A percentile compares a stretch with the other conserved stretches of the same genome.
phyloP scores from a whole-genome alignment of 2,113 vertebrate genomes.

The Pterocles orientalis region DNA sequence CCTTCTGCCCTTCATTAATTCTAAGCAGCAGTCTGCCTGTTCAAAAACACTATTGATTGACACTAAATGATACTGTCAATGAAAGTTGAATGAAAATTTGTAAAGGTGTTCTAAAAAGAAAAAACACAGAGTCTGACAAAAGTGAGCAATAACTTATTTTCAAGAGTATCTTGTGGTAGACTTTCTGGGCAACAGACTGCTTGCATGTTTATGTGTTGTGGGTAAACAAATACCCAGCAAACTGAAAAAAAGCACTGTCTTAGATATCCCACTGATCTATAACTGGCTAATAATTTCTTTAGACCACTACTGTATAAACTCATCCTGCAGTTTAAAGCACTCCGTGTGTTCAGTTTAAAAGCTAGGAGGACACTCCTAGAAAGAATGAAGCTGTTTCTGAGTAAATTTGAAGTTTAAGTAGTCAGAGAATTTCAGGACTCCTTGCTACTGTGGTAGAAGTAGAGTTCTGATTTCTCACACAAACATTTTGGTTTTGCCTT shows the following conservation, averaged over 20 bases:
- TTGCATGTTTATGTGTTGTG: background rate
- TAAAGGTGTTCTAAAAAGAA: background rate
- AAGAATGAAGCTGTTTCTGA: background rate
- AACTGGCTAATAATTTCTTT: background rate
- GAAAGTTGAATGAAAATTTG: background rate
- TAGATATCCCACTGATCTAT: background rate
- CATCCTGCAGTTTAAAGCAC: background rate
- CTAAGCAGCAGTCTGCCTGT: background rate
- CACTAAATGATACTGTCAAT: background rate
- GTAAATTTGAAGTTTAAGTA: background rate
- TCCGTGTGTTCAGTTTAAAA: background rate
- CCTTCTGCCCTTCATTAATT: background rate
- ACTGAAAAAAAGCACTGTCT: background rate
- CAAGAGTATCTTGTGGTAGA: background rate
- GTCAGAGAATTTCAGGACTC: background rate
- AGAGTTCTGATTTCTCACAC: background rate
- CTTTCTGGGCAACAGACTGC: background rate
- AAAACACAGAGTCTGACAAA: background rate
- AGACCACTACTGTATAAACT: background rate
- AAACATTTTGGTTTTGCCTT: background rate
- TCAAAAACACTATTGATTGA: background rate
- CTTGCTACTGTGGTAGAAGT: background rate
- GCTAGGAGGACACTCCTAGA: background rate
- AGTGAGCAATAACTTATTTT: background rate
- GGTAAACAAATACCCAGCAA: background rate